A percentile compares a stretch with the other conserved stretches of the same genome.
Evolutionary conservation across 2,888 invertebrate species (phyloP).

Genomic region (Myathropa florea): DNA sequence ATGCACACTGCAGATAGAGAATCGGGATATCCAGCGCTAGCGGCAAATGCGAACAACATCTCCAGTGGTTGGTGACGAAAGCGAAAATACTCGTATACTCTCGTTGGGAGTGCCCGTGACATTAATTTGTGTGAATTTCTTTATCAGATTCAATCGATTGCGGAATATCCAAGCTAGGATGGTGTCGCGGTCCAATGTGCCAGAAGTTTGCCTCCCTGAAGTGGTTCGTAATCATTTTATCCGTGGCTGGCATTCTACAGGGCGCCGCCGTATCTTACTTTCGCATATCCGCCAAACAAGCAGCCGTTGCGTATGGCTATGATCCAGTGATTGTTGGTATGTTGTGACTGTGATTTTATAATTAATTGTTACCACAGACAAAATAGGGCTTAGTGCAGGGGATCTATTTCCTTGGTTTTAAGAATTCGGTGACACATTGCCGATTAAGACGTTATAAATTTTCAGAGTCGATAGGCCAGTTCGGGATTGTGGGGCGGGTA

Average conservation of each 20-base stretch:
- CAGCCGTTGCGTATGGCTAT: slow-evolving; percentile 81
- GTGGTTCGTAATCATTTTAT: slow-evolving; percentile 80
- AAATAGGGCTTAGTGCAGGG: neutral
- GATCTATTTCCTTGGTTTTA: neutral
- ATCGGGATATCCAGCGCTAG: slow-evolving; percentile 63
- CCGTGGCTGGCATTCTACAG: slow-evolving; percentile 79
- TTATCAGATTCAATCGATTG: slow-evolving; percentile 81
- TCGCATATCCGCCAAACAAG: slow-evolving; percentile 81
- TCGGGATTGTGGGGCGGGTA: neutral
- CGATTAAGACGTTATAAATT: neutral
- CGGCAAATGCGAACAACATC: slow-evolving; percentile 74
- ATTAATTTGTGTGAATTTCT: neutral
- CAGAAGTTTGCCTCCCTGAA: slow-evolving; percentile 81
- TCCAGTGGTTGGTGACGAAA: slow-evolving; percentile 71
- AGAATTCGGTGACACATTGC: slow-evolving; percentile 26
- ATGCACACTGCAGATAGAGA: slow-evolving; percentile 35
- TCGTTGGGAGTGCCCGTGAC: neutral
- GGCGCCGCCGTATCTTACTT: slow-evolving; percentile 82
- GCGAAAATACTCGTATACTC: neutral
- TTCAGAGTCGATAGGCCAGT: neutral
- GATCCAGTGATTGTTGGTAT: slow-evolving; percentile 81
- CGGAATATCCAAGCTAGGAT: slow-evolving; percentile 81
- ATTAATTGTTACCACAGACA: neutral
- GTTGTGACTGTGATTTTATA: slow-evolving; percentile 70
- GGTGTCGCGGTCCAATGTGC: slow-evolving; percentile 80